Evolutionary conservation across 64 coral and sea anemone genomes (phyloP), one percentile per base, ranked within the genome.

Genomic region (Montipora capricornis): DNA sequence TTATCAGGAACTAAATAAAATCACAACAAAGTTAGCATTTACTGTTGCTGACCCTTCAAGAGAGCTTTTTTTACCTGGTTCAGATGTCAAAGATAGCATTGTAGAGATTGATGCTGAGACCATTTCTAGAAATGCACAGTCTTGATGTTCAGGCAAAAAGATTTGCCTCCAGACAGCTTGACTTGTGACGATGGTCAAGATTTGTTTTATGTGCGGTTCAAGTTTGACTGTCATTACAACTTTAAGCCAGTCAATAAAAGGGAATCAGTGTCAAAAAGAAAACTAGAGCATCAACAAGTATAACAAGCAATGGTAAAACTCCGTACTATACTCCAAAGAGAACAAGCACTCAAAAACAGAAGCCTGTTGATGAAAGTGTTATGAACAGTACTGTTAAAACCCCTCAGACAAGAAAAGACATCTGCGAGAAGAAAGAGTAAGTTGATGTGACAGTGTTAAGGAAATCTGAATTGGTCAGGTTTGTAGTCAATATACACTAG

Each of bases 51-150:
- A 87, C 44, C 12, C 16, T 70, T 49, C 19, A 45, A 88, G 73
- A 80, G 92, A 93, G 49, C 49, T 93, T 4, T 93, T 93, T 45
- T 58, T 88, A 73, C 92, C 92, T 15, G 26, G 57, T 17, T 5
- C 15, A 5, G 44, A 66, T 50, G 24, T 55, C 12, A 79, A 51
- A 19, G n/a, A 11, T 20, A 88, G 76, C 44, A 12, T 80, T 24
- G 92, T 77, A 17, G 44, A 76, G 5, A 50, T 93, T 46, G 84
- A 93, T 59, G 92, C 92, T 37, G 92, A 93, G 75, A 80, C 75
- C 0, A 93, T 93, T 29, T 20, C 6, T 4, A 49, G 68, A 78
- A 84, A 68, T 68, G 61, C 16, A 73, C 74, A 69, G 92, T 93
- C 6, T 44, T 47, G 51, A 66, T 29, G 49, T 48, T 93, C 29